These are phyloP conservation scores for Dioctria rufipes DNA, from an alignment of 2,888 invertebrate species.

Conservation along the genomic window DNA sequence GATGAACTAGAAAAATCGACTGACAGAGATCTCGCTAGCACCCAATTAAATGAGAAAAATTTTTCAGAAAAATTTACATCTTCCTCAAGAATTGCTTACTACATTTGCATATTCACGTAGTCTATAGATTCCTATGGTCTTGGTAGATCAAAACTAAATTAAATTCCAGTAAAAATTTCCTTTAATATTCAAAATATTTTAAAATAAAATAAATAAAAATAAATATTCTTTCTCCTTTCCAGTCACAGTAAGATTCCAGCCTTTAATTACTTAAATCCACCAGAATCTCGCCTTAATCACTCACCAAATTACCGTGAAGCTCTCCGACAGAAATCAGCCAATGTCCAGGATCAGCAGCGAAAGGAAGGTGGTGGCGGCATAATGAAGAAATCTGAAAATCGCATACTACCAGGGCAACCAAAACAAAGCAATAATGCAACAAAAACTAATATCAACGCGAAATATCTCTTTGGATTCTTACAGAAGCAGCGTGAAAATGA, in stretches of 20 bases:
- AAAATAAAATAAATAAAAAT: neutral
- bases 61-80: too few relatives aligned
- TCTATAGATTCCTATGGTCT: neutral
- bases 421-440: conserved; percentile 2
- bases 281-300: conserved; percentile 4
- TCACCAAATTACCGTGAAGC: conserved; percentile 52
- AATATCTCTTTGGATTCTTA: conserved; percentile 59
- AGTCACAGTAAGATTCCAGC: conserved; percentile 59
- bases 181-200: neutral
- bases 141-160: too few relatives aligned
- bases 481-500: conserved; percentile 56
- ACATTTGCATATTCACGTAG: too few relatives aligned
- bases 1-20: too few relatives aligned
- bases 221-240: conserved; percentile 19
- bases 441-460: conserved; percentile 53
- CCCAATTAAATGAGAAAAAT: too few relatives aligned
- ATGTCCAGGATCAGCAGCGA: conserved; percentile 37
- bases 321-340: conserved; percentile 50
- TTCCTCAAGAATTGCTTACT: too few relatives aligned
- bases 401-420: neutral
- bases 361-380: neutral
- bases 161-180: too few relatives aligned
- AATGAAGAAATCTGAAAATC: neutral
- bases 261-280: conserved; percentile 60
- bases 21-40: too few relatives aligned